Percentiles rank a stretch among this genome's conserved stretches.
These are phyloP conservation scores for Platygyra sinensis DNA, from an alignment of 64 coral and sea anemone genomes.

Conservation along the genomic window DNA sequence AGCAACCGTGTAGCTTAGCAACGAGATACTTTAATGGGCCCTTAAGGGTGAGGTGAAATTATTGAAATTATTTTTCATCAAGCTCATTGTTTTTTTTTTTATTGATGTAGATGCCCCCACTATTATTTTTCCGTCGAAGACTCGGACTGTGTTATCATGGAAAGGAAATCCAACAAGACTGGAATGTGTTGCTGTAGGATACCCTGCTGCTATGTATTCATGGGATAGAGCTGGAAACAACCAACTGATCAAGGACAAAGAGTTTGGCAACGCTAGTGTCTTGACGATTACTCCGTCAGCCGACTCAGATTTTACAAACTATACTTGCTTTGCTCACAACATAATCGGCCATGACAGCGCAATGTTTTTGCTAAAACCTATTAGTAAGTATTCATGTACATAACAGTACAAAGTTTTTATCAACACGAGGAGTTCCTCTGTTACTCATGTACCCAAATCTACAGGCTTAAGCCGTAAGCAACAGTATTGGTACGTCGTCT, in stretches of 20 bases:
- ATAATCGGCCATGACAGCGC: neutral
- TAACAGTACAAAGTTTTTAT: too few species aligned
- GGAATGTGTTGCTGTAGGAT: neutral
- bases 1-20: too few species aligned
- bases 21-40: too few species aligned
- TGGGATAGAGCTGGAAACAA: neutral
- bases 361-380: neutral
- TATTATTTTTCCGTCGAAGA: neutral
- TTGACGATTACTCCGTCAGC: neutral
- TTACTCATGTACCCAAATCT: too few species aligned
- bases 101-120: slow-evolving; percentile 5
- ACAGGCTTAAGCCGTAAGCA: too few species aligned
- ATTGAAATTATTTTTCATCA: neutral
- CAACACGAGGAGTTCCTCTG: too few species aligned
- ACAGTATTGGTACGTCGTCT: too few species aligned
- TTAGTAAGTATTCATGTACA: neutral
- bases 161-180: neutral
- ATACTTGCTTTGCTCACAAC: neutral
- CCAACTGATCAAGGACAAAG: neutral
- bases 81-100: neutral
- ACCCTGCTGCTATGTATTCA: neutral
- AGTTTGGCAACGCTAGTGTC: slow-evolving; percentile 1
- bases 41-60: neutral
- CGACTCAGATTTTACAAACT: neutral
- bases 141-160: neutral